Evolutionary conservation across 2,113 vertebrate species (phyloP).

Genomic region (Caracal caracal): DNA sequence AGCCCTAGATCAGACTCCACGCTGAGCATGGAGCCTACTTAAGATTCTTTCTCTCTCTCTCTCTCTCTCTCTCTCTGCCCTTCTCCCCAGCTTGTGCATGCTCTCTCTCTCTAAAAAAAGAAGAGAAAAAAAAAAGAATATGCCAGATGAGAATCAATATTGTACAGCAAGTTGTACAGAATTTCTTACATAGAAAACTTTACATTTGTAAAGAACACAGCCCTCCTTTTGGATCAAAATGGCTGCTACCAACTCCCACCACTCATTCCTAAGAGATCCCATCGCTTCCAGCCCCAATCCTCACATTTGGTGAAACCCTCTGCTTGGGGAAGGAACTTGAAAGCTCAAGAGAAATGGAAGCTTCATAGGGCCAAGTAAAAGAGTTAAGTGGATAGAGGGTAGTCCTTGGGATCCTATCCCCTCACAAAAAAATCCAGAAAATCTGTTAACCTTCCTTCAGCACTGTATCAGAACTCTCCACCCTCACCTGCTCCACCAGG

Average conservation of each 20-base stretch:
- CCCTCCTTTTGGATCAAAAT: constrained; percentile 30
- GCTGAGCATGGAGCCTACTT: too few relatives aligned
- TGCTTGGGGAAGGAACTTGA: constrained; percentile 2
- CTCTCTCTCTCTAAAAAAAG: too few relatives aligned
- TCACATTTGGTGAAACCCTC: background rate
- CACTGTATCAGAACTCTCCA: background rate
- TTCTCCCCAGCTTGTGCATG: too few relatives aligned
- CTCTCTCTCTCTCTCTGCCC: too few relatives aligned
- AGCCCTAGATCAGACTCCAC: too few relatives aligned
- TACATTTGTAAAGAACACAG: background rate
- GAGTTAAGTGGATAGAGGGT: background rate
- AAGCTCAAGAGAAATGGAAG: background rate
- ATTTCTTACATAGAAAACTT: too few relatives aligned
- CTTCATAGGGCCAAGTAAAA: background rate
- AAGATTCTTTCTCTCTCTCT: too few relatives aligned
- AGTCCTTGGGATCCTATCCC: background rate
- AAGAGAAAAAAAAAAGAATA: too few relatives aligned
- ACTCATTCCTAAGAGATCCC: background rate
- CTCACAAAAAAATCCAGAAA: constrained; percentile 5
- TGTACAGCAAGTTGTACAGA: too few relatives aligned
- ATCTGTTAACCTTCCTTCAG: background rate
- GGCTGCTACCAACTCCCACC: background rate
- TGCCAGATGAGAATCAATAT: too few relatives aligned
- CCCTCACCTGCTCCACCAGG: background rate
- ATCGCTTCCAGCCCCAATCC: background rate